A percentile compares a stretch with the other conserved stretches of the same genome.
phyloP scores from a whole-genome alignment of 2,113 vertebrate species.

The Triplophysa dalaica region DNA sequence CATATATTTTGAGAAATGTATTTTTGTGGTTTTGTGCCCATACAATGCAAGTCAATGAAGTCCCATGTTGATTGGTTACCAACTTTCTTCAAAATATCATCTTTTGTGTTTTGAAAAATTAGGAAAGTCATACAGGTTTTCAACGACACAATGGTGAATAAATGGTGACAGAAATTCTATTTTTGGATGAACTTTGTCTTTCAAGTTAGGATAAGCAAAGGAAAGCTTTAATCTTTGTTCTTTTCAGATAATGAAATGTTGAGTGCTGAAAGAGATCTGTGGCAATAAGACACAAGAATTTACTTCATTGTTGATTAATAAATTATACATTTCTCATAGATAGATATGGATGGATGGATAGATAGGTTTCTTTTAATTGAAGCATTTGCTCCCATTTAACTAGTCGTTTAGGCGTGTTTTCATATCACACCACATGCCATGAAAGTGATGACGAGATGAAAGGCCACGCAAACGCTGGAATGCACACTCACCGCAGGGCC shows the following conservation, averaged over 20 bases:
- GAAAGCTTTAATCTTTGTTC: conserved; percentile 54
- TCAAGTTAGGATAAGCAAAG: conserved; percentile 59
- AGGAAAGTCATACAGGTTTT: no score
- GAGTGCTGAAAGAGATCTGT: conserved; percentile 52
- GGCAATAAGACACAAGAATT: conserved; percentile 40
- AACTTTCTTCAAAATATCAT: no score
- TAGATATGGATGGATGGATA: background rate
- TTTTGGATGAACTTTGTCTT: no score
- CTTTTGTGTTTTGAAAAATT: no score
- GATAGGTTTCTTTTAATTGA: background rate
- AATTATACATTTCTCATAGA: background rate
- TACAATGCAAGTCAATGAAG: no score
- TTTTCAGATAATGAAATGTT: conserved; percentile 43
- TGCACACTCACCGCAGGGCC: conserved; percentile 27
- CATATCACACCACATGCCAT: conserved; percentile 46
- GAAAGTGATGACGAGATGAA: conserved; percentile 34
- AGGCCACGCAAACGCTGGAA: conserved; percentile 39
- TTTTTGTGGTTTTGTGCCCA: no score
- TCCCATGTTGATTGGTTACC: no score
- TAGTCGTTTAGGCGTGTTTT: conserved; percentile 24
- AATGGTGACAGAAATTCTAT: no score
- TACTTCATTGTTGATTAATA: background rate
- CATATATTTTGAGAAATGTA: no score
- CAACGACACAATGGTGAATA: no score
- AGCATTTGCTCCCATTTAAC: background rate